These are phyloP conservation scores for Agelaius tricolor DNA, from an alignment of 2,113 vertebrate species.

Conservation along the genomic window DNA sequence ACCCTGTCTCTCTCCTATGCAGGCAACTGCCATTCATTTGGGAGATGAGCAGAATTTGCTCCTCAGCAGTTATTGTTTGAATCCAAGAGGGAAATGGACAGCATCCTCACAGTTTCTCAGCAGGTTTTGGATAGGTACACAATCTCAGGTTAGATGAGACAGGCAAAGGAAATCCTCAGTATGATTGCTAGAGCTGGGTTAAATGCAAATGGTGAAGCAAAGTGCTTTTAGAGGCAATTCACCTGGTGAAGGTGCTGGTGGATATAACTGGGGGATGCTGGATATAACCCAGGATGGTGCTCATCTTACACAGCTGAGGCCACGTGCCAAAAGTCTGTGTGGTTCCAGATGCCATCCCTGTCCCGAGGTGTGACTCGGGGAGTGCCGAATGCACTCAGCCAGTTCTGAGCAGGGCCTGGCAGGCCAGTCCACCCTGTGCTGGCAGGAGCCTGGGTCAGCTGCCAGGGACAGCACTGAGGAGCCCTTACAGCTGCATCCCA, in stretches of 20 bases:
- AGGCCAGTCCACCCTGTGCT: not conserved
- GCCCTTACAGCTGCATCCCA: not conserved
- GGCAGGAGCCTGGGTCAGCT: not conserved
- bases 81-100: not conserved
- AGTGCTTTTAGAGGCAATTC: not conserved
- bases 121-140: not conserved
- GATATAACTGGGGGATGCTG: not conserved
- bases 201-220: not conserved
- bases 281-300: not conserved
- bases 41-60: not conserved
- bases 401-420: not conserved
- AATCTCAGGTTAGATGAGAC: not conserved
- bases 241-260: not conserved
- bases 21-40: not conserved
- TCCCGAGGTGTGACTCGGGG: too few relatives aligned
- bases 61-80: not conserved
- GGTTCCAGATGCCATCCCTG: rapidly evolving
- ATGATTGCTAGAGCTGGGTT: not conserved
- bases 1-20: not conserved
- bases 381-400: not conserved
- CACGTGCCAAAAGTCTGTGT: not conserved
- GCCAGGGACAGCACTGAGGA: not conserved
- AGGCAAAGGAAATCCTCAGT: not conserved
- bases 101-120: not conserved
- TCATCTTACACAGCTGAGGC: not conserved